A percentile compares a stretch with the other conserved stretches of the same genome.
phyloP scores from a whole-genome alignment of 1,140 invertebrate species.

The Pantala flavescens region DNA sequence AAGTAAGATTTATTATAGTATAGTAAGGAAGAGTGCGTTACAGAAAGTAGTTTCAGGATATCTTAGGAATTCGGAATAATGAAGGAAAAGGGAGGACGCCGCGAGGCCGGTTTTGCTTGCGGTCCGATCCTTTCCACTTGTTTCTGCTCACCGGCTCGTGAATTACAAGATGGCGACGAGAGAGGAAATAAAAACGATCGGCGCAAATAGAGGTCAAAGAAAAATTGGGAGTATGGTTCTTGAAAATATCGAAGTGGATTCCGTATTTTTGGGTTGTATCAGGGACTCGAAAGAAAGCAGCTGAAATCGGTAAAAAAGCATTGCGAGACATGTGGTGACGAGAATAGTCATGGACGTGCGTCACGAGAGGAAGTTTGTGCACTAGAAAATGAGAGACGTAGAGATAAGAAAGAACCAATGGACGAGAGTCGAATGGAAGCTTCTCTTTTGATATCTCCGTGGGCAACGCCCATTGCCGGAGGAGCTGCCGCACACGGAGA shows the following conservation, averaged over 20 bases:
- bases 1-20: too few relatives aligned
- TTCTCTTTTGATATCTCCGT: not conserved
- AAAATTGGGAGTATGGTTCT: too few relatives aligned
- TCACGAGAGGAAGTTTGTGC: not conserved
- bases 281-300: too few relatives aligned
- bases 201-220: too few relatives aligned
- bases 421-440: not conserved
- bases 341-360: not conserved
- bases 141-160: not conserved
- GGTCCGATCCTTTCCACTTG: conserved; percentile 7
- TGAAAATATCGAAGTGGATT: too few relatives aligned
- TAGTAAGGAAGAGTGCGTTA: too few relatives aligned
- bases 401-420: not conserved
- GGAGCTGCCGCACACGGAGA: not conserved
- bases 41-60: too few relatives aligned
- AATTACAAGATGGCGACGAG: conserved; percentile 8
- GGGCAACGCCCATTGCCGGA: not conserved
- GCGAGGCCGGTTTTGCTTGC: conserved; percentile 5
- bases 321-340: too few relatives aligned
- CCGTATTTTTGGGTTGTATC: too few relatives aligned
- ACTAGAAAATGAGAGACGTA: not conserved
- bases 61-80: too few relatives aligned
- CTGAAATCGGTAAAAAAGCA: too few relatives aligned
- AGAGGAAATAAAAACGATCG: not conserved
- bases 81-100: not conserved